Conservation (phyloP, 2,797 vertebrate genomes). For the Melanotaenia trifasciata region DNA sequence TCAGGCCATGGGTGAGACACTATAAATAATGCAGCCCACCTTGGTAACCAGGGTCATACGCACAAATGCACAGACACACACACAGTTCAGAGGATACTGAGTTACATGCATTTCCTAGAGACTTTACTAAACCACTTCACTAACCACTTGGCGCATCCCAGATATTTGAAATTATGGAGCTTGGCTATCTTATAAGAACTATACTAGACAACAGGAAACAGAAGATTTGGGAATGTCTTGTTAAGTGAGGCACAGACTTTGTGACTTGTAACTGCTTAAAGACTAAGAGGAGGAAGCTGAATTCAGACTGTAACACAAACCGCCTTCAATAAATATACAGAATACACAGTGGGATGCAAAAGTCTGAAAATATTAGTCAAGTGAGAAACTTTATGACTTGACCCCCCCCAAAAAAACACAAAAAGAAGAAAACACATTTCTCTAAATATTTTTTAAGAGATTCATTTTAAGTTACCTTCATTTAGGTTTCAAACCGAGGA, state of each 20-base stretch:
- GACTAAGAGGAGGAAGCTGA: neutral
- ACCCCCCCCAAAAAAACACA: too few species aligned
- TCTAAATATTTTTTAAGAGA: neutral
- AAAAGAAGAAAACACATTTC: neutral
- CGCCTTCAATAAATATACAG: neutral
- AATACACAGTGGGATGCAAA: neutral
- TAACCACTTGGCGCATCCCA: neutral
- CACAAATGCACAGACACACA: neutral
- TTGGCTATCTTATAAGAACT: too few species aligned
- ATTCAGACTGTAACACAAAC: neutral
- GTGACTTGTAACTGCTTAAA: too few species aligned
- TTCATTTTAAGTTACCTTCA: neutral
- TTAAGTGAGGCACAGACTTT: too few species aligned
- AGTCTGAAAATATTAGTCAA: neutral
- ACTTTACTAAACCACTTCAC: neutral
- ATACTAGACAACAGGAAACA: neutral
- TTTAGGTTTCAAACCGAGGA: neutral
- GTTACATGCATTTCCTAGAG: neutral
- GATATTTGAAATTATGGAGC: neutral
- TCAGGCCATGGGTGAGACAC: slow-evolving; percentile 52
- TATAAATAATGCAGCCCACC: slow-evolving; percentile 66
- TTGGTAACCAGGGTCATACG: slow-evolving; percentile 38
- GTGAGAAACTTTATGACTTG: neutral
- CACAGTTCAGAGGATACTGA: neutral
- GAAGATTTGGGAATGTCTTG: neutral